These are phyloP conservation scores for Steinernema scapterisci DNA, from an alignment of 2,888 invertebrate genomes.

Conservation along the genomic window DNA sequence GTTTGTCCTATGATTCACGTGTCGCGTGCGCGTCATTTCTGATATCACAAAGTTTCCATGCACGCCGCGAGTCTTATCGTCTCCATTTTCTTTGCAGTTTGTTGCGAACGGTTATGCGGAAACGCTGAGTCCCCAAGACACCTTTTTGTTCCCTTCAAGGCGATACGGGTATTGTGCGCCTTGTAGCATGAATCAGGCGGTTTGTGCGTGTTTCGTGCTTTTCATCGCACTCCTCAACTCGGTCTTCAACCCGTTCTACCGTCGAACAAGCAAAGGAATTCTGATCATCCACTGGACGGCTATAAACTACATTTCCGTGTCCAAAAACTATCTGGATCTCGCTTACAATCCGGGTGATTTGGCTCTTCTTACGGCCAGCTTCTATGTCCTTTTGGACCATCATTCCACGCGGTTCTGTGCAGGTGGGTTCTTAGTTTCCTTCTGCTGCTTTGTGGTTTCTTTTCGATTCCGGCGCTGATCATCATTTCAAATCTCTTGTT, in stretches of 20 bases:
- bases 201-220: constrained; percentile 1
- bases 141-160: not conserved
- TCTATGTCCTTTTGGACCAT: constrained; percentile 31
- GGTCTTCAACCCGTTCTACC: constrained; percentile 29
- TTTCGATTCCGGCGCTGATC: no score
- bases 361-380: not conserved
- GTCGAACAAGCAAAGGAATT: constrained; percentile 33
- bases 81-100: not conserved
- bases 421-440: not conserved
- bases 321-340: not conserved
- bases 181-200: constrained; percentile 5
- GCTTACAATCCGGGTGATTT: not conserved
- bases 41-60: not conserved
- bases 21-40: not conserved
- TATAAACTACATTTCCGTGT: constrained; percentile 22
- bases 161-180: constrained; percentile 19
- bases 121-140: not conserved
- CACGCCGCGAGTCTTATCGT: not conserved
- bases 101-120: not conserved
- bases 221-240: constrained; percentile 28
- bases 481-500: no score
- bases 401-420: not conserved
- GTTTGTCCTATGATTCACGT: not conserved
- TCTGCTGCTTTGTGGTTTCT: no score
- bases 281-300: constrained; percentile 31